Evolutionary conservation across 92 coral and sea anemone species (phyloP), one percentile per base, ranked within the genome.

Genomic region (Bergia sp.): DNA sequence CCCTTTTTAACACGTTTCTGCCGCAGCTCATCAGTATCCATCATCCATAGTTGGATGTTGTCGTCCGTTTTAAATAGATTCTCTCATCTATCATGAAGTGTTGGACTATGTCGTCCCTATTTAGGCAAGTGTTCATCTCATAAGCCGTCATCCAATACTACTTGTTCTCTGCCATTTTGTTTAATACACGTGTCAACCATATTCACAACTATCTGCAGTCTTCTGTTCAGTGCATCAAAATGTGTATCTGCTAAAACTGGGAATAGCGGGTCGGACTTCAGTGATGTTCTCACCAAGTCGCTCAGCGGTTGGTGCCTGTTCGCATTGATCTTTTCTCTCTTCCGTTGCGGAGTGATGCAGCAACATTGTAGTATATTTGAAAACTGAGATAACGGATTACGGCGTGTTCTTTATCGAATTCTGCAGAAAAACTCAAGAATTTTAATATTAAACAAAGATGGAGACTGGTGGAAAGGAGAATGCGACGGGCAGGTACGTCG

Each of bases 391-490:
- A 12, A 38, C 5, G 57, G 5, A 36, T 36, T 85, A 9, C 13
- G 58, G 37, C 18, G 76, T 37, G 13, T 58, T 7, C 0, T 38
- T 81, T 71, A 36, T 73, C 73, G 47, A 73, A 3, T 86, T 8
- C 79, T 73, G 66, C 89, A 97, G 99, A 97, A 94, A 95, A 93
- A 95, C 77, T 92, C 95, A 43, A 94, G 77, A 89, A 95, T 97
- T 89, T 88, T 95, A 16, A 94, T 97, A 80, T 88, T 97, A 82
- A 97, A 97, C 91, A 95, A 94, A 76, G 99, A 97, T 82, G 99
- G 99, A 23, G 98, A 95, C 53, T 97, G 99, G 99, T 97, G 99
- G 99, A 97, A 95, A 86, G 99, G 99, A 12, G 99, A 97, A 90
- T 95, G 98, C 79, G 99, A 97, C 20, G 99, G 99, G 2, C 98